A percentile compares a stretch with the other conserved stretches of the same genome.
Evolutionary conservation across 1,140 invertebrate species (phyloP).

Genomic region (Leguminivora glycinivorella): DNA sequence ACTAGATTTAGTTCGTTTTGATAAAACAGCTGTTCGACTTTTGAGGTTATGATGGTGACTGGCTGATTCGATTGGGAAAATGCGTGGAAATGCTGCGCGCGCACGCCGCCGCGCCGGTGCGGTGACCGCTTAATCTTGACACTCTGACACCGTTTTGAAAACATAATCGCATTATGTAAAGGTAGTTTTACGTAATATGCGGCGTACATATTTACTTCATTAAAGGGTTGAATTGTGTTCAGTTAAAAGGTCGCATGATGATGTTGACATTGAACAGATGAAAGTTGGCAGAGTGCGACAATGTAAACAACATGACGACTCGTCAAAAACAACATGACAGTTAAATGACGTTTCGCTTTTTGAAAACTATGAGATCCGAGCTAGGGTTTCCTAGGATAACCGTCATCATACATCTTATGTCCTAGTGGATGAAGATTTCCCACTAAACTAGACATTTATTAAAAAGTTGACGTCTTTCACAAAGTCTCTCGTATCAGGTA

Average conservation of each 20-base stretch:
- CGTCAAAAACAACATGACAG: no score
- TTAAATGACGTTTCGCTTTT: no score
- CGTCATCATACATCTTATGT: no score
- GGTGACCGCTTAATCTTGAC: constrained; percentile 43
- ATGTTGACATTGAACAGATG: no score
- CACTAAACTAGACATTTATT: no score
- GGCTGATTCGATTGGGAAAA: constrained; percentile 60
- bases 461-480: no score
- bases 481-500: no score
- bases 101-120: constrained; percentile 60
- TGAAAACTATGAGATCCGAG: no score
- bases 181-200: neutral
- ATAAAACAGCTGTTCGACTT: constrained; percentile 66
- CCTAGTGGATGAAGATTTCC: no score
- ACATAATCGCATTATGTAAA: constrained; percentile 22
- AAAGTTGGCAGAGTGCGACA: no score
- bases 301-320: no score
- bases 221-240: neutral
- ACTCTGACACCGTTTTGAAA: constrained; percentile 38
- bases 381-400: no score
- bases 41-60: constrained; percentile 73
- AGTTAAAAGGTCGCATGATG: neutral
- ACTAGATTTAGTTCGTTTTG: constrained; percentile 16
- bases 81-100: constrained; percentile 57
- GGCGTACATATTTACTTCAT: neutral